A percentile compares a stretch with the other conserved stretches of the same genome.
phyloP scores from a whole-genome alignment of 2,888 invertebrate species.

The Ochropleura plecta region DNA sequence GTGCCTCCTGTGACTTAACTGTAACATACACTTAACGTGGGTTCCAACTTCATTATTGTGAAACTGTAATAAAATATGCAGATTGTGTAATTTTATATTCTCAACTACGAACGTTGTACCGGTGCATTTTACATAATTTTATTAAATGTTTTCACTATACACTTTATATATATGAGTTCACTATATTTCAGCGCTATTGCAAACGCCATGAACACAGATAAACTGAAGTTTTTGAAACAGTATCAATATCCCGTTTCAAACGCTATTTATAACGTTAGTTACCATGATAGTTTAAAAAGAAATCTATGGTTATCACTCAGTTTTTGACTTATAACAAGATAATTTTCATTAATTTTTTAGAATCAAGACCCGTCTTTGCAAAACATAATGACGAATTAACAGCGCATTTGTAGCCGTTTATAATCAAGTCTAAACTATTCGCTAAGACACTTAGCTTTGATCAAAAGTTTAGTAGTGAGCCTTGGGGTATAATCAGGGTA shows the following conservation, averaged over 20 bases:
- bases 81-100: constrained; percentile 21
- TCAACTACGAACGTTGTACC: background rate
- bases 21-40: background rate
- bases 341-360: background rate
- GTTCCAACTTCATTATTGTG: constrained; percentile 24
- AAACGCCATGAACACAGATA: too few relatives aligned
- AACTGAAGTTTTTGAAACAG: too few relatives aligned
- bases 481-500: constrained; percentile 50
- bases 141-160: background rate
- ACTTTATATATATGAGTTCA: too few relatives aligned
- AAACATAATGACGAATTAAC: constrained; percentile 39
- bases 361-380: constrained; percentile 22
- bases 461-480: constrained; percentile 50
- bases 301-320: background rate
- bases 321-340: background rate
- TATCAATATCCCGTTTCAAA: too few relatives aligned
- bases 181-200: too few relatives aligned
- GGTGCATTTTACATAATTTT: constrained; percentile 9
- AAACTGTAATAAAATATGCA: constrained; percentile 18
- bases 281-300: too few relatives aligned
- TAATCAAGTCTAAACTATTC: constrained; percentile 44
- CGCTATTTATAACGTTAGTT: too few relatives aligned
- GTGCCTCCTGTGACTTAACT: background rate
- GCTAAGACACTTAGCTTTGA: constrained; percentile 59
- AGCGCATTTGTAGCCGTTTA: constrained; percentile 32